Evolutionary conservation across 2,113 vertebrate genomes (phyloP), one percentile per base, ranked within the genome.

Genomic region (Rutilus rutilus): DNA sequence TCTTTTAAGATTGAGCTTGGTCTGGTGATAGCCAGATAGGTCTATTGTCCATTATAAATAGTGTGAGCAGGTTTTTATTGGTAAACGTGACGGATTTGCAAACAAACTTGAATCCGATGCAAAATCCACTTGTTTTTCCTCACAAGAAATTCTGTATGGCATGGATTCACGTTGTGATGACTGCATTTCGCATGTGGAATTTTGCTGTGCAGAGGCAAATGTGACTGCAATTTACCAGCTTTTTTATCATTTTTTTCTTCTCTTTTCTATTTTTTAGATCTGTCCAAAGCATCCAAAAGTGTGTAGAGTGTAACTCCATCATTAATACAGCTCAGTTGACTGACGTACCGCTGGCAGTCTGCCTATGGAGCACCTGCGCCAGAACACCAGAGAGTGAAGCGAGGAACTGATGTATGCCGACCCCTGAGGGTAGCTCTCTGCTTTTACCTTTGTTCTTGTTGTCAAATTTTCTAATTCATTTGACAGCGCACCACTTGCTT

Each of bases 361-460:
- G 12, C n/a, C 39, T 50, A 75, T 75, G 42, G 73, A 75, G 69
- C 36, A 73, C 69, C 69, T 73, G 69, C 69, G 0, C 36, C 12
- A 5, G 21, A 73, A 57, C 45, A 69, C 59, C 59, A 47, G 17
- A 54, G 64, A 54, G 45, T 3, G 19, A 47, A 2, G 25, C 7
- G 45, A 33, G 25, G 25, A 67, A 33, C 17, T 64, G 36, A 80
- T 65, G 39, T 47, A 59, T 67, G 62, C 57, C 39, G 42, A 62
- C 45, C 80, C 62, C 27, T 30, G 64, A 64, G 45, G 80, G 11
- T n/a, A 15, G 42, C 30, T 50, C 11, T 5, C 5, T n/a, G 80
- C 25, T 82, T 69, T 82, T 82, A 67, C 17, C 45, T 82, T 82
- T 82, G 62, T 82, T 69, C 64, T 69, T 69, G 42, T 69, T 82